Percentiles rank a stretch among this genome's conserved stretches.
These are phyloP conservation scores for Saxicola maurus DNA, from an alignment of 2,797 vertebrate genomes.

Conservation along the genomic window DNA sequence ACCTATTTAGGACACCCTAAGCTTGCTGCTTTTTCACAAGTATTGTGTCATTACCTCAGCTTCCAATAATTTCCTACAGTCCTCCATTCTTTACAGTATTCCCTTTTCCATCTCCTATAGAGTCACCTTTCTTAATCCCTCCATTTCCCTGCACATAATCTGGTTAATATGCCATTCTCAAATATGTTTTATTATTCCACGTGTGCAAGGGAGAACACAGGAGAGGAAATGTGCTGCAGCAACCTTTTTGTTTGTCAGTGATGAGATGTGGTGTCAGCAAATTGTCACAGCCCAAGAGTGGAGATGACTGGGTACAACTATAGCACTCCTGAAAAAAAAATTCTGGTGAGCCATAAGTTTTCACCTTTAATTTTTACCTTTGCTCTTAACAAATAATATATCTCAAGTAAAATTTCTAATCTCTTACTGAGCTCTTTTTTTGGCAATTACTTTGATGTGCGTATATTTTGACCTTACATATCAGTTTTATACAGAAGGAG, in stretches of 20 bases:
- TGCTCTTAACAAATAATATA: background rate
- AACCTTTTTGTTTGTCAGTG: background rate
- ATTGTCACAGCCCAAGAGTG: background rate
- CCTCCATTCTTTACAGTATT: background rate
- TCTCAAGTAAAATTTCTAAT: background rate
- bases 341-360: background rate
- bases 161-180: background rate
- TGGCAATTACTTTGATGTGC: background rate
- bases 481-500: background rate
- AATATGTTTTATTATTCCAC: background rate
- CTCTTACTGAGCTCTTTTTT: background rate
- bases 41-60: background rate
- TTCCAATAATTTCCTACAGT: background rate
- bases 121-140: background rate
- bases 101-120: background rate
- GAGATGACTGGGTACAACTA: background rate
- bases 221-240: background rate
- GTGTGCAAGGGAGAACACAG: background rate
- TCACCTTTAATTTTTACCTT: background rate
- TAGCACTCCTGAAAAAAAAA: background rate
- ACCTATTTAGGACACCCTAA: background rate
- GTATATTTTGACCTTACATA: background rate
- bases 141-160: background rate
- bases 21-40: background rate
- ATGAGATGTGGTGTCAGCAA: rapidly evolving